Conservation (phyloP, 2,888 invertebrate species). For the Molanna angustata region DNA sequence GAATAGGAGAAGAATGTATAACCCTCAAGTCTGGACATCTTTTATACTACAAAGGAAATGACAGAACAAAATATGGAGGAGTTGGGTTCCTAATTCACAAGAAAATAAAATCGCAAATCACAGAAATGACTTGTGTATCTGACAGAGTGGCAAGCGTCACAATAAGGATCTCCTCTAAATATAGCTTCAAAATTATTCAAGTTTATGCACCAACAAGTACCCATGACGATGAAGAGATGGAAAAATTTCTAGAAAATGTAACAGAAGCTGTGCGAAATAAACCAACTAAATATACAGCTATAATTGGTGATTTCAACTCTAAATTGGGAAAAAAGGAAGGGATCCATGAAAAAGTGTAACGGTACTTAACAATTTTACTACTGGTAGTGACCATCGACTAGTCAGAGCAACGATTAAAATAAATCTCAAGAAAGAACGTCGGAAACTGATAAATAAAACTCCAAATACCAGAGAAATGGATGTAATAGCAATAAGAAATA, state of each 20-base stretch:
- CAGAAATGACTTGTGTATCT: conserved; percentile 2
- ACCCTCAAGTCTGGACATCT: conserved; percentile 2
- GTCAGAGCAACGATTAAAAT: too few species aligned
- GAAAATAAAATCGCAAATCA: conserved; percentile 3
- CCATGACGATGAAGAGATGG: background rate
- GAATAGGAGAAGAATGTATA: conserved; percentile 2
- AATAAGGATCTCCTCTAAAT: background rate
- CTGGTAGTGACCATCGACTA: too few species aligned
- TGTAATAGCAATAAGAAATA: too few species aligned
- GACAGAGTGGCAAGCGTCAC: background rate
- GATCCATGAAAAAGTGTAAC: background rate
- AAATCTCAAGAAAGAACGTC: too few species aligned
- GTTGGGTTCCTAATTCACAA: conserved; percentile 3
- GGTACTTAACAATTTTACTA: too few species aligned
- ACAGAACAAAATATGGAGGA: conserved; percentile 2
- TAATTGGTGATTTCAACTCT: background rate
- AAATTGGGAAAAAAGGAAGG: background rate
- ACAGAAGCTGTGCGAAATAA: background rate
- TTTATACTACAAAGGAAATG: background rate
- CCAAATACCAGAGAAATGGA: too few species aligned
- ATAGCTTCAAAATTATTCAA: background rate
- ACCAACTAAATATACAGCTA: background rate
- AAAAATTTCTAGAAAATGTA: background rate
- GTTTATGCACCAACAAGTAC: background rate
- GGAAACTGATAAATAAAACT: too few species aligned